phyloP scores from a whole-genome alignment of 2,797 vertebrate genomes.

The Todus mexicanus region DNA sequence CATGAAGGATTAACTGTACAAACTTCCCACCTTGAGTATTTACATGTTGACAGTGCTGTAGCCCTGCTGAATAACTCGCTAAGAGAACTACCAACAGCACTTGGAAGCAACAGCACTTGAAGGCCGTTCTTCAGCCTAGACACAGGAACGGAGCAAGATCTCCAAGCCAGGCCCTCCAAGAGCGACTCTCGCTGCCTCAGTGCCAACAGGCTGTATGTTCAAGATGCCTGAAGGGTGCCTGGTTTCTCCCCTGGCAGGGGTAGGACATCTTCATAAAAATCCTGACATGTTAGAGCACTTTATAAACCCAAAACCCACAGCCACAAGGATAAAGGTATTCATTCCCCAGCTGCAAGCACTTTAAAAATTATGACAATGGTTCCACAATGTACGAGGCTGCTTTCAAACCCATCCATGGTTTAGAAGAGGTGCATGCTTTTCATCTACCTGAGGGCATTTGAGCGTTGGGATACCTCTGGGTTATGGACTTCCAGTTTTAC shows the following conservation, averaged over 20 bases:
- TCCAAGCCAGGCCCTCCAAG: not conserved
- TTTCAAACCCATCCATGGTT: not conserved
- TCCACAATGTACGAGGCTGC: not conserved
- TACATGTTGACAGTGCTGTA: not conserved
- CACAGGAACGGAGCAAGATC: not conserved
- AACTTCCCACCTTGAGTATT: not conserved
- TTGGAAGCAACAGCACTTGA: not conserved
- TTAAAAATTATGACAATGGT: not conserved
- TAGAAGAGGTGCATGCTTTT: not conserved
- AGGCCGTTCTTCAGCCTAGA: not conserved
- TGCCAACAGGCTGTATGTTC: not conserved
- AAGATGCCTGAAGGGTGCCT: not conserved
- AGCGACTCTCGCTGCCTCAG: not conserved
- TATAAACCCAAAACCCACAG: not conserved
- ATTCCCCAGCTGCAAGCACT: not conserved
- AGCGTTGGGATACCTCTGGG: not conserved
- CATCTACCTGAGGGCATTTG: not conserved
- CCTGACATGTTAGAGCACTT: not conserved
- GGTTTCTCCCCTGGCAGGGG: not conserved
- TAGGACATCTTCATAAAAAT: not conserved
- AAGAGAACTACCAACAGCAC: not conserved
- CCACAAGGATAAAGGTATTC: fast-evolving
- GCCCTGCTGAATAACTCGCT: not conserved
- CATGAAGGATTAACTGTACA: not conserved
- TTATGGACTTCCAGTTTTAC: not conserved